Evolutionary conservation across 2,113 vertebrate genomes (phyloP), one percentile per base, ranked within the genome.

Genomic region (Candoia aspera): DNA sequence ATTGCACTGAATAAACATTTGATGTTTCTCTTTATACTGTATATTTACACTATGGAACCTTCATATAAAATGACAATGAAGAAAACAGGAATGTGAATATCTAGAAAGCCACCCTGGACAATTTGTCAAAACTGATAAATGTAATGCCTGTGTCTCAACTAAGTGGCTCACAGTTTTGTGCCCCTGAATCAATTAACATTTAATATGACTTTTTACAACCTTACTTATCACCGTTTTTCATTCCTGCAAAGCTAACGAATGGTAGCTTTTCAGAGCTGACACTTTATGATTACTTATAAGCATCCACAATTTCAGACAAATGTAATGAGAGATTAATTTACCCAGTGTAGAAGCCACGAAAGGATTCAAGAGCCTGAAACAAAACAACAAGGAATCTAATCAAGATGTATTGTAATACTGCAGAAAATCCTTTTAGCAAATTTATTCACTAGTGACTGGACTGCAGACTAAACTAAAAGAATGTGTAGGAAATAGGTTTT

Each of bases 181-280:
- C 93, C 95, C 93, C 93, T 95, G 97, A 96, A 97, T 97, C 97
- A 97, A 97, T 98, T 97, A 98, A 97, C 97, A 98, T 97, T 97
- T 97, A 95, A 97, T 97, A 96, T 97, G 95, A 97, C 97, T 97
- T 97, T 97, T 97, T 95, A 96, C 96, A 96, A 94, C 96, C 95
- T 97, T 95, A 95, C 96, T 97, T 97, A 97, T 95, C 97, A 95
- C 95, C 93, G 86, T 90, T 95, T 97, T 96, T 96, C 95, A 92
- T 92, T 96, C 93, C 95, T 95, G 90, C 94, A 95, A 97, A 96
- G 95, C 95, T 93, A 97, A 95, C 90, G 95, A 97, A 96, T 93
- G 94, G 95, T 97, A 93, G 96, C 94, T 97, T 97, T 97, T 96
- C 95, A 96, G 94, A 96, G 84, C 91, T 93, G 97, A 91, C 95